Evolutionary conservation across 2,888 invertebrate species (phyloP).

Genomic region (Fragum fragum): DNA sequence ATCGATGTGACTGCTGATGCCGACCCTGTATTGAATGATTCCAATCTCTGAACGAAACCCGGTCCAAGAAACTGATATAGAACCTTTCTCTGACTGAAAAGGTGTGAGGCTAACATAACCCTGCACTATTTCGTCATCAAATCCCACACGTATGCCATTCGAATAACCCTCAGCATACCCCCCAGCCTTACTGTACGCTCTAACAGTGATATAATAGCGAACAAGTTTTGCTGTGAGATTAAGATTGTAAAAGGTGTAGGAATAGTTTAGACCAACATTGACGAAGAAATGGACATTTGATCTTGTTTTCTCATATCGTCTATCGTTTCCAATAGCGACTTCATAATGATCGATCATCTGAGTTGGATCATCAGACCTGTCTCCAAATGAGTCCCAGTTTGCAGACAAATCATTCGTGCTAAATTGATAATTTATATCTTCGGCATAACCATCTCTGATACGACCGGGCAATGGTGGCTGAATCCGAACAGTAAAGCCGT

Average conservation of each 20-base stretch:
- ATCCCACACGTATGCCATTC: constrained; percentile 77
- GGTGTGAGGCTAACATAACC: constrained; percentile 53
- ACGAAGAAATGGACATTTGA: constrained; percentile 75
- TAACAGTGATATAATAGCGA: constrained; percentile 77
- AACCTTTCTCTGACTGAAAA: constrained; percentile 56
- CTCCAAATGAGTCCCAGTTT: constrained; percentile 78
- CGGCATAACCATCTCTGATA: constrained; percentile 73
- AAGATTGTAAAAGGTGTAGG: constrained; percentile 71
- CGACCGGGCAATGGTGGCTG: constrained; percentile 73
- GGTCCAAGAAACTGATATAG: constrained; percentile 66
- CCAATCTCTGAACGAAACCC: constrained; percentile 70
- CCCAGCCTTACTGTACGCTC: constrained; percentile 75
- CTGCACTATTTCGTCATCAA: constrained; percentile 56
- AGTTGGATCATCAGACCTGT: constrained; percentile 63
- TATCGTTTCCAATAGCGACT: constrained; percentile 78
- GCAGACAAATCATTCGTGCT: constrained; percentile 65
- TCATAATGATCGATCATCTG: constrained; percentile 74
- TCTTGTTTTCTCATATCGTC: constrained; percentile 71
- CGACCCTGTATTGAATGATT: constrained; percentile 65
- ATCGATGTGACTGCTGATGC: constrained; percentile 51
- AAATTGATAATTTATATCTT: constrained; percentile 73
- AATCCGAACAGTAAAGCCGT: constrained; percentile 74
- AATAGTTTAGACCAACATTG: constrained; percentile 75
- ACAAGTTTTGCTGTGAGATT: constrained; percentile 71
- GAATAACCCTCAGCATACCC: constrained; percentile 74